Percentiles rank a stretch among this genome's conserved stretches.
These are phyloP conservation scores for Ormyrus nitidulus DNA, from an alignment of 2,888 invertebrate genomes.

Conservation along the genomic window DNA sequence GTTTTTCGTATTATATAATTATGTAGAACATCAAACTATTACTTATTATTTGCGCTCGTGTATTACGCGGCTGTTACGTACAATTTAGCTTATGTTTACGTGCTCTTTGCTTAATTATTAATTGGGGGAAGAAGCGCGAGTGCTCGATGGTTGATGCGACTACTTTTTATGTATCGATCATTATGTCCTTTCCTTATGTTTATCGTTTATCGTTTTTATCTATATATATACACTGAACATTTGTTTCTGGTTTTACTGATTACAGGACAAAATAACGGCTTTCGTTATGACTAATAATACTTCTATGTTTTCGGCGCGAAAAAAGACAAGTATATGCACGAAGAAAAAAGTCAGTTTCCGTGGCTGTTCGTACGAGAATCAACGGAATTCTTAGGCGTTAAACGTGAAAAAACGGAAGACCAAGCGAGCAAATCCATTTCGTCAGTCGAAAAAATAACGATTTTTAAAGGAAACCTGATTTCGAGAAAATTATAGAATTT, in stretches of 20 bases:
- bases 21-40: conserved; percentile 31
- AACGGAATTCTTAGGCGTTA: conserved; percentile 4
- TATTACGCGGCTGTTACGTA: conserved; percentile 2
- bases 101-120: neutral
- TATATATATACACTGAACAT: conserved; percentile 33
- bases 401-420: conserved; percentile 25
- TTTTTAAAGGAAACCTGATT: too few relatives aligned
- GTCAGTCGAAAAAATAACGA: neutral
- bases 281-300: conserved; percentile 21
- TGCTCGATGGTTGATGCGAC: neutral
- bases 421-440: conserved; percentile 15
- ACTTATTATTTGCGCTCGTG: conserved; percentile 16
- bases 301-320: conserved; percentile 13
- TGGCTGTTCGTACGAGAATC: neutral
- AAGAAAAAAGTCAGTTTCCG: conserved; percentile 2
- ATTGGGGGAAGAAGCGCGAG: neutral
- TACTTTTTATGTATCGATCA: neutral
- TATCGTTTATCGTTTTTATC: conserved; percentile 16
- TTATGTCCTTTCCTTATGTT: conserved; percentile 3
- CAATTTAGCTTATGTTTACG: conserved; percentile 14
- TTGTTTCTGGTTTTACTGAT: conserved; percentile 18
- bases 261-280: conserved; percentile 23
- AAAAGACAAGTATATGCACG: neutral
- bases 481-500: too few relatives aligned
- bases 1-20: neutral